These are phyloP conservation scores for Drosophila carrolli DNA, from an alignment of 1,140 invertebrate genomes.

Conservation along the genomic window DNA sequence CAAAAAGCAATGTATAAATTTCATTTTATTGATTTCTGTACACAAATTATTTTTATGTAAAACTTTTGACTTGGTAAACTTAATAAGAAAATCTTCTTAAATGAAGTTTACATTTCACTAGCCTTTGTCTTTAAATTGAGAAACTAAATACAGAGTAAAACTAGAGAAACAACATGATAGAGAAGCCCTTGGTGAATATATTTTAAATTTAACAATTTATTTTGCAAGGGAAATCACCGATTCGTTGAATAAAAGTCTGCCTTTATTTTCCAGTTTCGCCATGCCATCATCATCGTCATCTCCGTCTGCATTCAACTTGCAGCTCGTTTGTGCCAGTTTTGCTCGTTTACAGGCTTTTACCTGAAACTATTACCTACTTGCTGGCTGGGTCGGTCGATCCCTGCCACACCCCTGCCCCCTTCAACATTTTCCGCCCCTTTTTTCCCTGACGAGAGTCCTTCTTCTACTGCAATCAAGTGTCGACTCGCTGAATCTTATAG, in stretches of 20 bases:
- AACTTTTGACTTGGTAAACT: no score
- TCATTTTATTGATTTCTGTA: no score
- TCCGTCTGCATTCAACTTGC: constrained; percentile 55
- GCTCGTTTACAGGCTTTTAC: constrained; percentile 81
- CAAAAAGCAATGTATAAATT: no score
- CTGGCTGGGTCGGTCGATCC: constrained; percentile 48
- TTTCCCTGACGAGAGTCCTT: constrained; percentile 38
- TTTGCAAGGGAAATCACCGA: not conserved
- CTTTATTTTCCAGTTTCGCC: not conserved
- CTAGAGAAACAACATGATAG: no score
- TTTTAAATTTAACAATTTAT: not conserved
- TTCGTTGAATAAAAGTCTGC: not conserved
- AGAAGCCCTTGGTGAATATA: no score
- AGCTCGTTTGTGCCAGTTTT: constrained; percentile 77
- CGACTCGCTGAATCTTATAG: constrained; percentile 65
- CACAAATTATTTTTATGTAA: no score
- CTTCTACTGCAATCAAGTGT: constrained; percentile 71
- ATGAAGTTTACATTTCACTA: no score
- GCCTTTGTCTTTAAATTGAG: no score
- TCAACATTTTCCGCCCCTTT: not conserved
- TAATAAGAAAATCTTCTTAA: no score
- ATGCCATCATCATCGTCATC: constrained; percentile 38
- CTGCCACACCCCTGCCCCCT: not conserved
- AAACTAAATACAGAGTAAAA: no score
- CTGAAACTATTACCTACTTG: constrained; percentile 79